Evolutionary conservation across 2,888 invertebrate species (phyloP).

Genomic region (Achlya flavicornis): DNA sequence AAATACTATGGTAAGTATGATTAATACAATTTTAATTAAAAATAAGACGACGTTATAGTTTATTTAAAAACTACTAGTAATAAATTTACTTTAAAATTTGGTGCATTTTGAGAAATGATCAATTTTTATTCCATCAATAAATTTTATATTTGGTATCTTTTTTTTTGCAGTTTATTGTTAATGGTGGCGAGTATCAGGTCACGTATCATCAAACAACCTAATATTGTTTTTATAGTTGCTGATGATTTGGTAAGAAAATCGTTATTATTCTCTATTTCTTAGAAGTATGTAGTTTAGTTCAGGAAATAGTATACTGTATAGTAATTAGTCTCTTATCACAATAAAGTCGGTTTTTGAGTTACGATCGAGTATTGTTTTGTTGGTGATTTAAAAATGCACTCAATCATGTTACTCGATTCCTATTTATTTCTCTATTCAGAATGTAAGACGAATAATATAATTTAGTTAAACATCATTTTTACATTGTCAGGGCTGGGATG

Average conservation of each 20-base stretch:
- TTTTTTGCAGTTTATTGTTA: conserved; percentile 30
- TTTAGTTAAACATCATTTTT: background rate
- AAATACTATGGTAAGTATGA: conserved; percentile 13
- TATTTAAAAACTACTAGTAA: no score
- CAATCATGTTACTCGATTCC: no score
- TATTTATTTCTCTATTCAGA: no score
- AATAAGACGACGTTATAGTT: background rate
- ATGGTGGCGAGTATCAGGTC: conserved; percentile 22
- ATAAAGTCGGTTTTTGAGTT: no score
- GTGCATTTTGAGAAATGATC: no score
- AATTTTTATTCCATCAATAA: no score
- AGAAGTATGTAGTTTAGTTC: background rate
- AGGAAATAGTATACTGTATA: background rate
- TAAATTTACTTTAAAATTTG: no score
- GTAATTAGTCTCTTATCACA: background rate
- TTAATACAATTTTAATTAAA: conserved; percentile 13
- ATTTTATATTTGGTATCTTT: background rate
- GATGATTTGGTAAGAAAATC: conserved; percentile 89
- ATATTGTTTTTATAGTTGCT: conserved; percentile 90
- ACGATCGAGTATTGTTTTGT: no score
- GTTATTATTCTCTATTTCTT: background rate
- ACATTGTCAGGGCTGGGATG: conserved; percentile 90
- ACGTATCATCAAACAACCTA: conserved; percentile 63
- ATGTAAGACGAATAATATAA: background rate
- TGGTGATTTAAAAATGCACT: no score